Evolutionary conservation across 2,888 invertebrate species (phyloP).

Genomic region (Limnephilus marmoratus): DNA sequence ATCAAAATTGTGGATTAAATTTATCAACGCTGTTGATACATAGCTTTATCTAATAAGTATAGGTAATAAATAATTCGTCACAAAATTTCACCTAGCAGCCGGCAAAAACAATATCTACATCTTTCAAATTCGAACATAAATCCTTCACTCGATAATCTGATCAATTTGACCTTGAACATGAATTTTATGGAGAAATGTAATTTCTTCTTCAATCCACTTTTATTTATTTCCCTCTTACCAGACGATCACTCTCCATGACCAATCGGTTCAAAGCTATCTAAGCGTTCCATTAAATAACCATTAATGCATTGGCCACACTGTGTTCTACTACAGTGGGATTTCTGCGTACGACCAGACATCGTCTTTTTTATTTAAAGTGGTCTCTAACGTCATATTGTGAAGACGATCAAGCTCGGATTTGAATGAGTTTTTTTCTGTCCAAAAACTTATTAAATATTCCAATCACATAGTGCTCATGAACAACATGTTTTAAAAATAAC

Average conservation of each 20-base stretch:
- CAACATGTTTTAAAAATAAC: no score
- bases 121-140: background rate
- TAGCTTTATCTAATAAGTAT: no score
- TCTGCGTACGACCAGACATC: background rate
- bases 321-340: background rate
- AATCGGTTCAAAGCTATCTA: background rate
- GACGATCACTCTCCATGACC: background rate
- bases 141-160: background rate
- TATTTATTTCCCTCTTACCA: background rate
- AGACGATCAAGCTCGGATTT: no score
- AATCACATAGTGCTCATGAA: no score
- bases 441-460: no score
- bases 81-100: no score
- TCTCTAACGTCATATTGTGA: background rate
- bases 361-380: background rate
- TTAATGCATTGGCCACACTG: background rate
- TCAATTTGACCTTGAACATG: background rate
- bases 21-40: no score
- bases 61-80: no score
- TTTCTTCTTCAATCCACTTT: background rate
- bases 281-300: background rate
- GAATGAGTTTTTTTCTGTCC: no score
- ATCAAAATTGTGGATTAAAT: no score
- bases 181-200: background rate
- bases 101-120: background rate